Percentiles rank a stretch among this genome's conserved stretches.
phyloP scores from a whole-genome alignment of 2,113 vertebrate genomes.

The Gambusia holbrooki region DNA sequence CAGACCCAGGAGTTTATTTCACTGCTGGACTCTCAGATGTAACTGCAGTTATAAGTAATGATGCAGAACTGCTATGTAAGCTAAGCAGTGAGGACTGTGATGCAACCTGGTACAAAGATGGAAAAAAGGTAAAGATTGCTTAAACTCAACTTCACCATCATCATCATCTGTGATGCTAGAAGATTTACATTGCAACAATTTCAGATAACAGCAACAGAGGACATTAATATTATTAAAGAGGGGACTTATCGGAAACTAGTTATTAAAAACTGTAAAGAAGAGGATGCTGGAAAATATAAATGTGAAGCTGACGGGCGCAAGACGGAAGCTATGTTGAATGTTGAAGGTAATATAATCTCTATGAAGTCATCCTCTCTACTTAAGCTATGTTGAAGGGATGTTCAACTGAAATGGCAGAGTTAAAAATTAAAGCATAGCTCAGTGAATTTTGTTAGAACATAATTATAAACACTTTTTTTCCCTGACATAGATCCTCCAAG shows the following conservation, averaged over 20 bases:
- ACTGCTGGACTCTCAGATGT: constrained; percentile 80
- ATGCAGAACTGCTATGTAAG: constrained; percentile 80
- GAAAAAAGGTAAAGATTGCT: constrained; percentile 78
- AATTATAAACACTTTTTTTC: not conserved
- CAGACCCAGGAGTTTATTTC: constrained; percentile 79
- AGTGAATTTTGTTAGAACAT: not conserved
- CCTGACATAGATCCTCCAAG: constrained; percentile 82
- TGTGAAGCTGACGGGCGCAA: constrained; percentile 84
- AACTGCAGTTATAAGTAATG: constrained; percentile 76
- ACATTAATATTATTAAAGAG: constrained; percentile 79
- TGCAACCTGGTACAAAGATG: constrained; percentile 87
- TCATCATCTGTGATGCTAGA: not conserved
- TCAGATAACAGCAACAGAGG: constrained; percentile 82
- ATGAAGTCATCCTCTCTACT: not conserved
- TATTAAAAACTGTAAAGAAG: constrained; percentile 77
- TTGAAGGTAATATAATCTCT: constrained; percentile 71
- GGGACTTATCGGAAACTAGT: constrained; percentile 79
- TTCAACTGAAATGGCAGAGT: not conserved
- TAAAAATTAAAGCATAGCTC: not conserved
- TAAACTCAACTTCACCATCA: not conserved
- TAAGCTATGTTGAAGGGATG: not conserved
- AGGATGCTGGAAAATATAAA: constrained; percentile 83
- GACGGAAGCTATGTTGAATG: constrained; percentile 76
- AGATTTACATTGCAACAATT: constrained; percentile 16
- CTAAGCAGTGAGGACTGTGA: constrained; percentile 80